Evolutionary conservation across 2,113 vertebrate genomes (phyloP).

Genomic region (Motacilla tschutschensis): DNA sequence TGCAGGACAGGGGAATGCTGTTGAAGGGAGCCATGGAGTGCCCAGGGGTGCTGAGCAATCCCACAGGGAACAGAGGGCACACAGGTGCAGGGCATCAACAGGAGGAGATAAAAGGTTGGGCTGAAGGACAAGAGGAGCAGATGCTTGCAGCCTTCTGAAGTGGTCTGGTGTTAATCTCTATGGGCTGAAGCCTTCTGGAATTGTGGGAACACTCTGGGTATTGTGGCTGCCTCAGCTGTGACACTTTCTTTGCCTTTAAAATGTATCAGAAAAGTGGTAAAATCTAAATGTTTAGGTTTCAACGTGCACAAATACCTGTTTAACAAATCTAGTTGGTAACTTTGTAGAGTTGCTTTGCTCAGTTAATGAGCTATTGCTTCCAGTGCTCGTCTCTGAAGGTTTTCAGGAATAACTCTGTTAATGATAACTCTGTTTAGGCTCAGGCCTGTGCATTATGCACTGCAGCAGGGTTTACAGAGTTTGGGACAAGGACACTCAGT

Average conservation of each 20-base stretch:
- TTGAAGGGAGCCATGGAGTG: too few relatives aligned
- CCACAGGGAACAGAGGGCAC: too few relatives aligned
- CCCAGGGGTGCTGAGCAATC: too few relatives aligned
- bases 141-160: background rate
- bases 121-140: background rate
- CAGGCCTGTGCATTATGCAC: background rate
- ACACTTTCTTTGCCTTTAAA: background rate
- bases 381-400: background rate
- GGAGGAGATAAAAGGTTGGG: too few relatives aligned
- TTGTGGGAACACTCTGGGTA: background rate
- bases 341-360: background rate
- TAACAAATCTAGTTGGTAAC: background rate
- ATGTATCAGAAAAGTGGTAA: background rate
- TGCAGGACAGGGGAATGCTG: too few relatives aligned
- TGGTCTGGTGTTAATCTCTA: accelerated
- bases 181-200: background rate
- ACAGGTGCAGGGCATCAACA: too few relatives aligned
- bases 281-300: background rate
- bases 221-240: background rate
- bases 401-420: background rate
- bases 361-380: accelerated
- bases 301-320: background rate
- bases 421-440: background rate
- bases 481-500: background rate
- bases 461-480: background rate